phyloP scores from a whole-genome alignment of 2,888 invertebrate species.

The Oscheius sp. region DNA sequence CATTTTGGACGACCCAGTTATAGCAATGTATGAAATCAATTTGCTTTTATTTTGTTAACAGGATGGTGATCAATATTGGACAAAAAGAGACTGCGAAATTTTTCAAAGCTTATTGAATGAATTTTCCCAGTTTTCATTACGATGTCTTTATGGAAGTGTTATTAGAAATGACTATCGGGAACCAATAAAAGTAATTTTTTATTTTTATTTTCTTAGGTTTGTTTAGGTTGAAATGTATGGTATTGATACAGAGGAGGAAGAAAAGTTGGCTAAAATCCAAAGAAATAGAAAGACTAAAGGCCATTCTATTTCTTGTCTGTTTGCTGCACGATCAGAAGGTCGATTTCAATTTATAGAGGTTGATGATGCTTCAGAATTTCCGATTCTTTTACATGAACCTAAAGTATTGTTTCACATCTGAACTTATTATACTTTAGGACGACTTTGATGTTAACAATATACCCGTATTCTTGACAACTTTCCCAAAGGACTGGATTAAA shows the following conservation, averaged over 20 bases:
- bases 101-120: constrained; percentile 2
- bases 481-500: constrained; percentile 2
- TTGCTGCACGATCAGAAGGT: not conserved
- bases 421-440: not conserved
- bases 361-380: constrained; percentile 6
- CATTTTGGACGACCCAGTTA: not conserved
- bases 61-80: constrained; percentile 13
- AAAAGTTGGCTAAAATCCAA: not conserved
- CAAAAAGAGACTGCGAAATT: constrained; percentile 6
- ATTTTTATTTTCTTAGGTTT: not conserved
- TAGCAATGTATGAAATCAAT: not conserved
- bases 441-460: not conserved
- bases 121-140: not conserved
- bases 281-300: not conserved
- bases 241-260: not conserved
- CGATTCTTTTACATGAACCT: not conserved
- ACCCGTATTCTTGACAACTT: not conserved
- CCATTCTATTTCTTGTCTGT: constrained; percentile 2
- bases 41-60: no score
- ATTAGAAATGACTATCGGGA: constrained; percentile 27
- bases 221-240: constrained; percentile 13
- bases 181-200: constrained; percentile 16
- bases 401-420: not conserved
- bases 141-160: constrained; percentile 2
- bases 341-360: not conserved